These are phyloP conservation scores for Hermodice carunculata DNA, from an alignment of 2,888 invertebrate genomes.

Conservation along the genomic window DNA sequence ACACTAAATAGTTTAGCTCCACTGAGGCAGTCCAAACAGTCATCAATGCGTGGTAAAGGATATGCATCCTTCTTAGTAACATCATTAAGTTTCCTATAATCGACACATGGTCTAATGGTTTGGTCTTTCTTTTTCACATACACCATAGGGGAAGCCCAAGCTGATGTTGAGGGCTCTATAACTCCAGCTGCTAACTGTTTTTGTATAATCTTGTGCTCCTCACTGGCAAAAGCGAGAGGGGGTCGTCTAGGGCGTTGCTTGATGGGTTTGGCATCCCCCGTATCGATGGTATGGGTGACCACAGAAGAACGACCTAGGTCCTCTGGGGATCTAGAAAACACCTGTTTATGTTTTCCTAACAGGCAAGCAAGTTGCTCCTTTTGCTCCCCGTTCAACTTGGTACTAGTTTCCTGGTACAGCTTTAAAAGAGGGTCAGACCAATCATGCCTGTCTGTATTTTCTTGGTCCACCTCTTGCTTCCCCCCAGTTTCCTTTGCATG, in stretches of 20 bases:
- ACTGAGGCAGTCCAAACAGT: neutral
- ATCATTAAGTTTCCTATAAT: neutral
- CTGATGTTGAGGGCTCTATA: neutral
- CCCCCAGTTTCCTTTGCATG: no score
- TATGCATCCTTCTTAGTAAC: neutral
- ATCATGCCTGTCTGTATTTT: no score
- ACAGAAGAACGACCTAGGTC: no score
- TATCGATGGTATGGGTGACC: no score
- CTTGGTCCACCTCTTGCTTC: no score
- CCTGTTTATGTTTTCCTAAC: no score
- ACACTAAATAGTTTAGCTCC: constrained; percentile 9
- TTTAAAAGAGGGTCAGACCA: no score
- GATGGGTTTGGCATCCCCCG: neutral
- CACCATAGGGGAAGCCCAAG: constrained; percentile 8
- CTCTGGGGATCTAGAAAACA: no score
- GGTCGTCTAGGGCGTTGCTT: neutral
- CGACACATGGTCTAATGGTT: neutral
- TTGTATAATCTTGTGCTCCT: neutral
- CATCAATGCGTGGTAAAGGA: constrained; percentile 2
- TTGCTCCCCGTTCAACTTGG: no score
- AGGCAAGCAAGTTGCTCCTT: no score
- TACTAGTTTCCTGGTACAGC: no score
- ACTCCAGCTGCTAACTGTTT: neutral
- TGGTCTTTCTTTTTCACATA: constrained; percentile 7
- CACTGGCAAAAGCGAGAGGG: neutral